Evolutionary conservation across 2,888 invertebrate species (phyloP).

Genomic region (Cephus spinipes): DNA sequence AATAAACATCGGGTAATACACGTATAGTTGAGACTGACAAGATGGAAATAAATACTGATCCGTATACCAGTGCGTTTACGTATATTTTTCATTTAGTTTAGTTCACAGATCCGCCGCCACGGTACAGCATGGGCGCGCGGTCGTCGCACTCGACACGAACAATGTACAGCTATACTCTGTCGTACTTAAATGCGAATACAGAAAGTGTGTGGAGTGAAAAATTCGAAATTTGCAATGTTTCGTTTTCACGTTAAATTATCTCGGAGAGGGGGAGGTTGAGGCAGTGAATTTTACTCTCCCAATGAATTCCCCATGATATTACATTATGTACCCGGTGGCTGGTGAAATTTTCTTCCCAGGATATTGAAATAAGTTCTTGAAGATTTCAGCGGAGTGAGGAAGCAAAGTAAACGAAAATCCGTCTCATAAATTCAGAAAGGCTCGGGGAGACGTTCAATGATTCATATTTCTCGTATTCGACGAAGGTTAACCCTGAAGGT

Average conservation of each 20-base stretch:
- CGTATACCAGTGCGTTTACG: background rate
- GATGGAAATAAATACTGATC: background rate
- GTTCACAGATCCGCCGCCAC: background rate
- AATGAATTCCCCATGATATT: background rate
- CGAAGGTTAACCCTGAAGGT: background rate
- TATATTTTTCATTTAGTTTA: background rate
- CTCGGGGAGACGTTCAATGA: background rate
- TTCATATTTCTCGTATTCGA: conserved; percentile 4
- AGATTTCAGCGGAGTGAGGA: background rate
- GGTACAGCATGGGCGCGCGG: background rate
- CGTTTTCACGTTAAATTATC: background rate
- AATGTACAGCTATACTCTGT: background rate
- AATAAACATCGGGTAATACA: background rate
- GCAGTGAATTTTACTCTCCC: background rate
- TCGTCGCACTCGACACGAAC: background rate
- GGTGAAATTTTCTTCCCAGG: background rate
- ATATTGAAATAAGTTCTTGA: background rate
- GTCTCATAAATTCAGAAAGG: background rate
- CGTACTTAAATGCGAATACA: background rate
- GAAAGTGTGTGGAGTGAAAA: background rate
- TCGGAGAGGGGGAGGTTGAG: accelerated
- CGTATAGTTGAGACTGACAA: background rate
- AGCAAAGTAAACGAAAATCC: background rate
- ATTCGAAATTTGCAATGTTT: background rate
- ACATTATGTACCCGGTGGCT: background rate